Evolutionary conservation across 2,113 vertebrate genomes (phyloP), one percentile per base, ranked within the genome.

Genomic region (Litocranius walleri): DNA sequence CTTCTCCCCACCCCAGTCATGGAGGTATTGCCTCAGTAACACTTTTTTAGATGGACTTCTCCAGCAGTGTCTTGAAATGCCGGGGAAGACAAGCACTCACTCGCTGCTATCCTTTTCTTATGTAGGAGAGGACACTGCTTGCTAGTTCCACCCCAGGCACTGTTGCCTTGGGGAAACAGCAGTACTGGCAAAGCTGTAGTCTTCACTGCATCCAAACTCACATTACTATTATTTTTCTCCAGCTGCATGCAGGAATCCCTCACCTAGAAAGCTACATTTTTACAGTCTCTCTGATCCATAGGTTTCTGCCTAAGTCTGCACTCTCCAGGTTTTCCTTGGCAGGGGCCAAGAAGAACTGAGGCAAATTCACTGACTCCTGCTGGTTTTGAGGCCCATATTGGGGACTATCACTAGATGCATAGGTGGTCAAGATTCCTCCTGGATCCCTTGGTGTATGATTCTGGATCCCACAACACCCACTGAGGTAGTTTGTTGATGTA

Each of bases 301-400:
- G 14, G 15, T 80, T 91, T 81, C 56, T 81, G 5, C 56, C 9
- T 23, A 91, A 50, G 23, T 50, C 43, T 27, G 56, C 14, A 61
- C 33, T 52, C 43, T 81, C 33, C 23, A 81, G 43, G 12, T 17
- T 80, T 61, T 36, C 30, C 21, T 43, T 25, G 30, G 15, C 15
- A 15, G 23, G 16, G 43, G 30, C 40, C 1, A 0, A 91, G 56
- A 91, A 30, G 9, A 23, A 27, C 0, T 61, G 43, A 43, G 3
- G 14, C 40, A 50, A 16, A 16, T 50, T 80, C 33, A 48, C 74
- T 59, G 56, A 23, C 21, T 62, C 43, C 9, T 48, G 14, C 9
- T 50, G 3, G 2, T 80, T 15, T 36, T 81, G 74, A 48, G n/a
- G 33, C 30, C 21, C 56, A 3, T 81, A 62, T 2, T 62, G 40